Evolutionary conservation across 2,888 invertebrate species (phyloP).

Genomic region (Limnephilus lunatus): DNA sequence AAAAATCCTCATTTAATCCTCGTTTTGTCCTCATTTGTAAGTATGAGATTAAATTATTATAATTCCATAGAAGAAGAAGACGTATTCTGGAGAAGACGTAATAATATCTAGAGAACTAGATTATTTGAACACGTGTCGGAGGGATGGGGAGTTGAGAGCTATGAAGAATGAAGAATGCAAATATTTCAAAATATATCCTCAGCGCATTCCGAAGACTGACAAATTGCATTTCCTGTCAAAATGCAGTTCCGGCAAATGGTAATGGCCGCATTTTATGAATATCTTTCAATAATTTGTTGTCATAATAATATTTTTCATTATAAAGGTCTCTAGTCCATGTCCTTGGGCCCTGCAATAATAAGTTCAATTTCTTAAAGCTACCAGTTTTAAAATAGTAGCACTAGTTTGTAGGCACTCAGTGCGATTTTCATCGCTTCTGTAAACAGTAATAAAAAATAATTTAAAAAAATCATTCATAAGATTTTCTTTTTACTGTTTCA

Average conservation of each 20-base stretch:
- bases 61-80: too few relatives aligned
- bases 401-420: too few relatives aligned
- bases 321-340: background rate
- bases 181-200: constrained; percentile 32
- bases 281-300: background rate
- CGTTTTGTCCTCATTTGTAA: too few relatives aligned
- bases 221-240: constrained; percentile 36
- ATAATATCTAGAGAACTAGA: background rate
- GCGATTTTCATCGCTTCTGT: too few relatives aligned
- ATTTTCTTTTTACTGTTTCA: too few relatives aligned
- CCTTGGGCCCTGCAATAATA: background rate
- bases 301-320: background rate
- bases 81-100: too few relatives aligned
- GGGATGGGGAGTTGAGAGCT: background rate
- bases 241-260: constrained; percentile 38
- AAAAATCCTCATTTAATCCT: too few relatives aligned
- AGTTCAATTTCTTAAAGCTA: background rate
- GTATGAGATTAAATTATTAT: too few relatives aligned
- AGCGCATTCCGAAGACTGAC: constrained; percentile 33
- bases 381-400: too few relatives aligned
- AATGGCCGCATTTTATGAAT: background rate
- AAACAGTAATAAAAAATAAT: too few relatives aligned
- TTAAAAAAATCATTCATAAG: too few relatives aligned
- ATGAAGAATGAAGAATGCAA: constrained; percentile 7
- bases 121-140: background rate